Base-by-base conservation (phyloP, 2,888 invertebrate species). In the Zygogramma bicolorata region DNA sequence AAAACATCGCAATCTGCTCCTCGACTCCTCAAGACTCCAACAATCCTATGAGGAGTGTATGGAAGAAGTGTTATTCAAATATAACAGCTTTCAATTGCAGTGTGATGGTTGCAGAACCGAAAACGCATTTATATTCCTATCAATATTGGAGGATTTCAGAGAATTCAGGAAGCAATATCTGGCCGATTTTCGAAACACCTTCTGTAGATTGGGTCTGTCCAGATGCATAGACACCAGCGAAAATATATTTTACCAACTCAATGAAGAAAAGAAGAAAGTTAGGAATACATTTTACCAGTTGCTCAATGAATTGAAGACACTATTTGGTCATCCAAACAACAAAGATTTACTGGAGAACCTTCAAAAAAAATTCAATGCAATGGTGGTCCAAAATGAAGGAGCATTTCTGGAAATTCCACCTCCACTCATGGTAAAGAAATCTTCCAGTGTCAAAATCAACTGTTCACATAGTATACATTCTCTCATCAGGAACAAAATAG, bases 241-340 rank as follows among this genome's bases (percentile, higher is more conserved):
- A 27, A 60, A 66, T 6, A 68, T 73, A 13, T 46, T 65, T 40
- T 18, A 46, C 1, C n/a, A 68, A 40, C 60, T 77, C 3, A 59
- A 72, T 10, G 69, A 77, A n/a, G 38, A 60, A n/a, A 69, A 65
- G 46, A 42, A 71, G 15, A 25, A 62, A 22, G 65, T 67, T 65
- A 53, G 65, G 29, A 3, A 31, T 6, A 68, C 72, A 76, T 70
- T 70, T 73, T 60, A 66, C 76, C 20, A 71, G 25, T 72, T 83
- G 27, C 79, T 81, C 40, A 74, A 76, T 5, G 82, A 83, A 75
- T 70, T 86, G 57, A 85, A 83, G 71, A 79, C 83, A 2, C 68
- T 84, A 29, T 78, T 83, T 72, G 86, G 86, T 20, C 82, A 84
- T 77, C 83, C 82, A 2, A 80, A 78, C 1, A 85, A 84, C 61